These are phyloP conservation scores for Sakesphorus luctuosus DNA, from an alignment of 2,113 vertebrate genomes.

Conservation along the genomic window DNA sequence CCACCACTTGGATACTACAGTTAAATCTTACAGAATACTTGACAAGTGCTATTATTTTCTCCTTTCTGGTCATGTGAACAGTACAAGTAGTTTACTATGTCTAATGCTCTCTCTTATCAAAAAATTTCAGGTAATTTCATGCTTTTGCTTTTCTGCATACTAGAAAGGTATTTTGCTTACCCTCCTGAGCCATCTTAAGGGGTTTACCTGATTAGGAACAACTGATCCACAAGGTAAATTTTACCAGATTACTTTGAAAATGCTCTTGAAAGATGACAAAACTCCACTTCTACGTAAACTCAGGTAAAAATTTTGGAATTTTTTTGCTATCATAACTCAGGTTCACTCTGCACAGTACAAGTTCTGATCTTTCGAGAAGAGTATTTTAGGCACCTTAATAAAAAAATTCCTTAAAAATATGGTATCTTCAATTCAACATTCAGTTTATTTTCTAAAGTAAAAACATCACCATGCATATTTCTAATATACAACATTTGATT, in stretches of 20 bases:
- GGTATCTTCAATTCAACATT: background rate
- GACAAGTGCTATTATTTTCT: background rate
- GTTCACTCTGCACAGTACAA: background rate
- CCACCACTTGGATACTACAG: background rate
- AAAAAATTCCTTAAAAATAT: background rate
- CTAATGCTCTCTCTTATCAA: background rate
- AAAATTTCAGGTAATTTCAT: background rate
- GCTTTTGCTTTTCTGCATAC: background rate
- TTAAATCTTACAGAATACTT: background rate
- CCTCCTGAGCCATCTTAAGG: background rate
- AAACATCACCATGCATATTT: background rate
- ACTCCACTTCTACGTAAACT: background rate
- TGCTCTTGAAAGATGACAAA: background rate
- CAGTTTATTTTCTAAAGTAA: constrained; percentile 59
- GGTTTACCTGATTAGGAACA: background rate
- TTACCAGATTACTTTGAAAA: background rate
- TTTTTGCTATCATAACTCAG: background rate
- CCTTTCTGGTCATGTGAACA: background rate
- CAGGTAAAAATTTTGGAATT: background rate
- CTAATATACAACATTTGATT: constrained; percentile 12
- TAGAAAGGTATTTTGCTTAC: background rate
- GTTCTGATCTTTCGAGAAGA: background rate
- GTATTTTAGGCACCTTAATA: background rate
- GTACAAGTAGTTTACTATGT: background rate
- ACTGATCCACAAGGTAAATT: background rate